Evolutionary conservation across 2,888 invertebrate species (phyloP), one percentile per base, ranked within the genome.

Genomic region (Bombyx huttoni): DNA sequence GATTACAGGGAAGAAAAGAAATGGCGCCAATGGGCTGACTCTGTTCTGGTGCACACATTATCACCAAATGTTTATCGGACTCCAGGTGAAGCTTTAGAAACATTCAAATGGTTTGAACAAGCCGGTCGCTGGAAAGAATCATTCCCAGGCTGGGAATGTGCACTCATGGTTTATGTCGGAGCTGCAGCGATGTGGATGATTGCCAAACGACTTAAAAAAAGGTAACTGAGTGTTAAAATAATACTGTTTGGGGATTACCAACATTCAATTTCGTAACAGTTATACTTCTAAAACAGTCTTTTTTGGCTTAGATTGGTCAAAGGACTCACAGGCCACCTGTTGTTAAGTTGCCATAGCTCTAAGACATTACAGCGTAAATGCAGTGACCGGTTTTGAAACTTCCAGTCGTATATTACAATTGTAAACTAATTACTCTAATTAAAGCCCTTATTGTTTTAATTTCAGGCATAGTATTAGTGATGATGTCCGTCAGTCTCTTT

Each of bases 31-130:
- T 99, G 99, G 99, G 95, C 94, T 0, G 99, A 99, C 75, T 91
- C 92, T 50, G 92, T 94, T 47, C 89, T 98, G 1, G 98, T 99
- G 0, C 99, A 98, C 74, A 92, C 94, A 0, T 88, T 99, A 45
- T 98, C 99, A 0, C 99, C 99, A 0, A 99, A 99, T 80, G 97
- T 98, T 35, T 99, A 99, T 73, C 91, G 98, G 54, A 96, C 96
- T 0, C 80, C 91, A 0, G 81, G 87, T 0, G 99, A 99, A 84
- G 92, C 99, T 0, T 78, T 97, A 24, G 94, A 97, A 73, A 95
- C 99, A 0, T 99, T 99, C 79, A 91, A 93, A 60, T 97, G 98
- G 94, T 99, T 99, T 81, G 96, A 97, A 6, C 89, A 95, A 63
- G 94, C 94, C 9, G 99, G 98, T 0, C 94, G 95, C 56, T 99